Base-by-base conservation (phyloP, 2,113 vertebrate species). In the Trinectes maculatus region DNA sequence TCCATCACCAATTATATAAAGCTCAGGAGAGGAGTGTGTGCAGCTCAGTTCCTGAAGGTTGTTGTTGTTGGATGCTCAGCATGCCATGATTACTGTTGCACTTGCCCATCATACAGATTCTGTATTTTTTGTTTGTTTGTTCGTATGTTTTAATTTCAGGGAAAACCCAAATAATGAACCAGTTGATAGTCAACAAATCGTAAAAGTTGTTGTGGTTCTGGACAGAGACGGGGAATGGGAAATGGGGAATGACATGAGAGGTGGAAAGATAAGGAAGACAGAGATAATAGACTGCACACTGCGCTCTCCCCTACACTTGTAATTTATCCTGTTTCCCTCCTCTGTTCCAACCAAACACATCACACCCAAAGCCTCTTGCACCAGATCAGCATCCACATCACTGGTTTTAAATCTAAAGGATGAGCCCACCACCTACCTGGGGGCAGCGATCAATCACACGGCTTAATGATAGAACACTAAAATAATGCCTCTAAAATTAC, bases 371-470 rank as follows among this genome's bases (percentile, higher is more conserved):
- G 68, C 76, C 70, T 63, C 75, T 42, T 69, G 54, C 40, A 47
- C 58, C 6, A 82, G 84, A 87, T 90, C 85, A 88, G 80, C 80
- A 77, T n/a, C 79, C 78, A 65, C 55, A 67, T 85, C 85, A 85
- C 83, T 85, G 83, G 66, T 80, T 87, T 87, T 86, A 88, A 90
- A 88, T 88, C 85, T 89, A 86, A 55, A 87, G 63, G 79, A 82
- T 86, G 74, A 74, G 46, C 29, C 60, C 22, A 40, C 34, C 57
- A 72, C 70, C 62, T 57, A 57, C 75, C 16, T 6, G 28, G 70
- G 74, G 57, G 31, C 12, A 19, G 1, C 60, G 62, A 87, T 83
- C 83, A 86, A 80, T 85, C 85, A 84, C 65, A 60, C 46, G 51
- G 79, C 85, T 88, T 74, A 49, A 71, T 85, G 80, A 76, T 60